These are phyloP conservation scores for Caretta caretta DNA, from an alignment of 2,113 vertebrate species.

Conservation along the genomic window DNA sequence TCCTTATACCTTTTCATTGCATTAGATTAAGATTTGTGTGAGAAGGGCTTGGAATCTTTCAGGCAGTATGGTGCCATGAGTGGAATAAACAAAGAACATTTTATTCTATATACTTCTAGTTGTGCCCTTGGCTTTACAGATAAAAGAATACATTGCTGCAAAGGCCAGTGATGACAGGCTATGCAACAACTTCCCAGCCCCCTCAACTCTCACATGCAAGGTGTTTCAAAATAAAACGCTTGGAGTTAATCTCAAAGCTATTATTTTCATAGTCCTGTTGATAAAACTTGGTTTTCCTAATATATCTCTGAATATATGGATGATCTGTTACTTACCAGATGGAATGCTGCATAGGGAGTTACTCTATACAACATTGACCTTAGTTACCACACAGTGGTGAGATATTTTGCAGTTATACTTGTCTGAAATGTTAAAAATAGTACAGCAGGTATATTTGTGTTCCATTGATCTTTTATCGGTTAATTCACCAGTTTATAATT, in stretches of 20 bases:
- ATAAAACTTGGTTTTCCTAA: neutral
- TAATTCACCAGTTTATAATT: neutral
- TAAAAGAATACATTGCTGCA: neutral
- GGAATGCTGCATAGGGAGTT: neutral
- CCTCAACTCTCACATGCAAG: neutral
- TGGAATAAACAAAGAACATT: neutral
- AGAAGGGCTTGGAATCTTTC: neutral
- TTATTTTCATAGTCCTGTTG: neutral
- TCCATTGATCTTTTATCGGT: neutral
- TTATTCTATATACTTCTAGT: neutral
- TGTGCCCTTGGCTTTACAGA: conserved; percentile 10
- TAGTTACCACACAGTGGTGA: neutral
- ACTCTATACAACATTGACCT: neutral
- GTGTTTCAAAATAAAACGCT: conserved; percentile 19
- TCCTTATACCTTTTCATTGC: neutral
- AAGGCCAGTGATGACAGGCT: conserved; percentile 2
- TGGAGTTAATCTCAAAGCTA: conserved; percentile 6
- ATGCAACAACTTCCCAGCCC: neutral
- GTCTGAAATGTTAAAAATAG: neutral
- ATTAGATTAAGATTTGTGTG: fast-evolving
- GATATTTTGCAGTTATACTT: neutral
- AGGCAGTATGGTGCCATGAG: neutral
- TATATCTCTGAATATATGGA: neutral
- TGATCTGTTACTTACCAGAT: neutral
- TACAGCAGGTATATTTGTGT: neutral